Percentiles rank a stretch among this genome's conserved stretches.
Conservation (phyloP, 2,113 vertebrate genomes). For the Sarotherodon lohbergeri region DNA sequence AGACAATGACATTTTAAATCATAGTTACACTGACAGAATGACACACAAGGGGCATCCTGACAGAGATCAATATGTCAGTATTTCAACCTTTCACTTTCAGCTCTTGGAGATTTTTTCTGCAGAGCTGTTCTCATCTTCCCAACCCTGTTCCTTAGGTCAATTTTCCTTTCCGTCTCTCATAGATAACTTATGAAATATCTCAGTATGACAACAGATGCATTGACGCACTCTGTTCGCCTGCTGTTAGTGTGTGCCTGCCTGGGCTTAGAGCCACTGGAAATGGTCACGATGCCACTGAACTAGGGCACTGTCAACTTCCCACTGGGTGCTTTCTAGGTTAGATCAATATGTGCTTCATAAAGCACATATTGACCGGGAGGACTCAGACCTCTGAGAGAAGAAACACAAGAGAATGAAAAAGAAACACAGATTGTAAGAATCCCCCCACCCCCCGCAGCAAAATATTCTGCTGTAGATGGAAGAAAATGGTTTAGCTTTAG, state of each 20-base stretch:
- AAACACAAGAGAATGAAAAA: background rate
- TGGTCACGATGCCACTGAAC: background rate
- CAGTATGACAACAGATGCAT: background rate
- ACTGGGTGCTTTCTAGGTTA: background rate
- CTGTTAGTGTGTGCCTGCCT: background rate
- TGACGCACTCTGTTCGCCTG: background rate
- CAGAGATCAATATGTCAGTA: slow-evolving; percentile 45
- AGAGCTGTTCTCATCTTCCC: background rate
- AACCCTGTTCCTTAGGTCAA: background rate
- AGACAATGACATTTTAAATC: slow-evolving; percentile 25
- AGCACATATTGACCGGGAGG: slow-evolving; percentile 14
- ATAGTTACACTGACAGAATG: slow-evolving; percentile 5
- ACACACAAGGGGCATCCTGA: background rate
- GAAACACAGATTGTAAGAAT: background rate
- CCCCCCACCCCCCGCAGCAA: background rate
- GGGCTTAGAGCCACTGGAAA: slow-evolving; percentile 13
- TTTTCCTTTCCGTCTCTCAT: background rate
- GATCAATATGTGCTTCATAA: slow-evolving; percentile 13
- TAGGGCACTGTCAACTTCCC: background rate
- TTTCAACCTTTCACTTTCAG: slow-evolving; percentile 11
- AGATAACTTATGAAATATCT: background rate
- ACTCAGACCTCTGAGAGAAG: background rate
- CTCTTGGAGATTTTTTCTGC: background rate
- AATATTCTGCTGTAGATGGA: background rate
- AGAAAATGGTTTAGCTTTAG: background rate